Conservation (phyloP, 1,140 invertebrate genomes). For the Drosophila miranda region DNA sequence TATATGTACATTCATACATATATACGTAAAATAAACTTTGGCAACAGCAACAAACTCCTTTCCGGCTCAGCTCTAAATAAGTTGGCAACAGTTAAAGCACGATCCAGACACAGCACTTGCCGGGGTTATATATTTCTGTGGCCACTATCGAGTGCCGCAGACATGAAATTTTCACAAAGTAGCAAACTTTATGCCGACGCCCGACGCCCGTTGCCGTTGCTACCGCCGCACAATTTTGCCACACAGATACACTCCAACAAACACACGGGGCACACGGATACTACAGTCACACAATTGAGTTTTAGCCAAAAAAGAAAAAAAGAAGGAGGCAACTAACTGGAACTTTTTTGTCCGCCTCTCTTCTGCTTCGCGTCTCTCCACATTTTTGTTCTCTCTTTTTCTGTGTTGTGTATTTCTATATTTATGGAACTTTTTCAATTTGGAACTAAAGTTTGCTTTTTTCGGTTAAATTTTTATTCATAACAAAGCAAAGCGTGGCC, state of each 20-base stretch:
- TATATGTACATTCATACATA: not conserved
- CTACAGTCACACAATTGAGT: constrained; percentile 50
- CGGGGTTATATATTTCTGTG: constrained; percentile 64
- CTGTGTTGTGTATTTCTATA: constrained; percentile 68
- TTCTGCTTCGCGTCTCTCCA: constrained; percentile 47
- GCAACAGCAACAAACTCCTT: constrained; percentile 38
- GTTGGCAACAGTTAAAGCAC: constrained; percentile 69
- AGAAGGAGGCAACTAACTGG: constrained; percentile 36
- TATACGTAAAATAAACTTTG: constrained; percentile 27
- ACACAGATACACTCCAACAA: constrained; percentile 22
- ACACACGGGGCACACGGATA: constrained; percentile 4
- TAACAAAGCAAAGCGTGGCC: constrained; percentile 73
- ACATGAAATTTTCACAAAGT: constrained; percentile 78
- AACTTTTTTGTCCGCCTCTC: constrained; percentile 62
- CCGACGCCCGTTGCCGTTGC: constrained; percentile 42
- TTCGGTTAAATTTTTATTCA: constrained; percentile 74
- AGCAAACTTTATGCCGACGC: constrained; percentile 74
- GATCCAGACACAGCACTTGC: constrained; percentile 36
- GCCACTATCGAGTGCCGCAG: constrained; percentile 75
- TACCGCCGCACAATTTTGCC: constrained; percentile 55
- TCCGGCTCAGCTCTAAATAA: constrained; percentile 38
- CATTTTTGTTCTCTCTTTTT: constrained; percentile 6
- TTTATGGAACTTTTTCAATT: constrained; percentile 81
- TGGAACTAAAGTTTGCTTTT: constrained; percentile 75
- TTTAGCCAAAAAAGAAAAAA: constrained; percentile 55